A percentile compares a stretch with the other conserved stretches of the same genome.
Conservation (phyloP, 2,113 vertebrate genomes). For the Coptodon bakossiorum region DNA sequence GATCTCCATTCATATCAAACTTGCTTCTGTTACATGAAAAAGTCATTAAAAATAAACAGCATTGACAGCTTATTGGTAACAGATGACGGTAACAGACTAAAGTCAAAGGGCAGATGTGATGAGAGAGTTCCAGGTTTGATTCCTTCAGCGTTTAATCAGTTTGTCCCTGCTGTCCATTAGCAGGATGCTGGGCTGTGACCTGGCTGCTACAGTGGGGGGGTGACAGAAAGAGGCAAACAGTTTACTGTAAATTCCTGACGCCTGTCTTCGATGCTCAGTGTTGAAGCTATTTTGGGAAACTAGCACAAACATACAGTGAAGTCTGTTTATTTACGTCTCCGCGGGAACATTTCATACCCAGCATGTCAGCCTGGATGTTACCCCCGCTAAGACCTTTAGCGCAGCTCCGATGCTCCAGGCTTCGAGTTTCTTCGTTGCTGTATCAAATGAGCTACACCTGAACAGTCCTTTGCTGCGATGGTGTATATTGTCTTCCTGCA, state of each 20-base stretch:
- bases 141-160: background rate
- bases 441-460: background rate
- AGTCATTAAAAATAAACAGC: background rate
- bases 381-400: background rate
- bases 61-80: background rate
- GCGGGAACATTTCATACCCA: background rate
- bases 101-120: background rate
- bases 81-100: rapidly evolving
- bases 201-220: background rate
- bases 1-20: background rate
- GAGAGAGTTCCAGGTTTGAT: background rate
- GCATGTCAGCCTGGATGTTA: background rate
- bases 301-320: background rate
- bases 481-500: background rate
- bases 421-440: background rate
- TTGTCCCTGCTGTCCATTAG: background rate
- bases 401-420: background rate
- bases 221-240: background rate
- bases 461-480: background rate
- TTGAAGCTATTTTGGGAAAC: background rate
- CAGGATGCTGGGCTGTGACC: rapidly evolving
- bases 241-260: background rate
- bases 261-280: background rate
- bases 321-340: background rate
- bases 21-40: too few species aligned